Conservation (phyloP, 2,113 vertebrate genomes). For the Podilymbus podiceps region DNA sequence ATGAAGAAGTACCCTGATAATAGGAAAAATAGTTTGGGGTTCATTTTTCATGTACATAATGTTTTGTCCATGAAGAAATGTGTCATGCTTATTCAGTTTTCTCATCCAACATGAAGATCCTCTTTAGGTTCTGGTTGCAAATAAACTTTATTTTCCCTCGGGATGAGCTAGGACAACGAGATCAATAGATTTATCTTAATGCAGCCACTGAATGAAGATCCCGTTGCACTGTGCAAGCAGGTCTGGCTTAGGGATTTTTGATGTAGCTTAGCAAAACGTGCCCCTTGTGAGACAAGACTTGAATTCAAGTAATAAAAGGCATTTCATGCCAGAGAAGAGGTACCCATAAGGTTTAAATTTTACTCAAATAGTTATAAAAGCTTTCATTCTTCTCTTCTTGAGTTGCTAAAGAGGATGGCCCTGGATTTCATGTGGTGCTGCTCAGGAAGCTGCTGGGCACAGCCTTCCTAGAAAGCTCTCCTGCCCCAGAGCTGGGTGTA, state of each 20-base stretch:
- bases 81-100: background rate
- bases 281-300: background rate
- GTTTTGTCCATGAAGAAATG: background rate
- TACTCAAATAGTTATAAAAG: background rate
- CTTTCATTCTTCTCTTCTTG: background rate
- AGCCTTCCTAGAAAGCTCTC: background rate
- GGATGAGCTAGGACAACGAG: background rate
- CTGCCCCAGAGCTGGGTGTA: background rate
- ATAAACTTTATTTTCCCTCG: background rate
- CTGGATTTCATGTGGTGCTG: rapidly evolving
- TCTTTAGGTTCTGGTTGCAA: background rate
- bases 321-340: background rate
- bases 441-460: background rate
- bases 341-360: background rate
- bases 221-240: background rate
- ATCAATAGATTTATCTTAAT: background rate
- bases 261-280: background rate
- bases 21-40: background rate
- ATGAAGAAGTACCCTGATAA: background rate
- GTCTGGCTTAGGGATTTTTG: background rate
- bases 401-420: background rate
- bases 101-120: background rate
- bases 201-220: background rate
- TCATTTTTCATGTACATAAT: background rate
- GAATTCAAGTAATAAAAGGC: background rate